phyloP scores from a whole-genome alignment of 1,140 invertebrate genomes.

The Aphaenogaster ashmeadi region DNA sequence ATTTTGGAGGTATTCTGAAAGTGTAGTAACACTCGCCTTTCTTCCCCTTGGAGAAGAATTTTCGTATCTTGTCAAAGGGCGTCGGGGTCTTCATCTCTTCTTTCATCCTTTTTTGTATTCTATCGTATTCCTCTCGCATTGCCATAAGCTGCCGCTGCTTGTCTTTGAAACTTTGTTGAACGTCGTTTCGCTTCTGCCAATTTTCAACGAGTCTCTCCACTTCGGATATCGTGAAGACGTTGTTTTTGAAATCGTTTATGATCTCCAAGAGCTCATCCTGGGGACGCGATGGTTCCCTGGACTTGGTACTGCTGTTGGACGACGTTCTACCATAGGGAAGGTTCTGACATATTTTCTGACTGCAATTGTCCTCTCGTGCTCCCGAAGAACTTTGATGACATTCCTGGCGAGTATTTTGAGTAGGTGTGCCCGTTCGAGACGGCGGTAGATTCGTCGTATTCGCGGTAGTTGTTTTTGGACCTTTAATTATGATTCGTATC shows the following conservation, averaged over 20 bases:
- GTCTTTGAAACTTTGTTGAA: conserved; percentile 94
- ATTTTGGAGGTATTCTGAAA: background rate
- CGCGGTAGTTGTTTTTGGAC: conserved; percentile 57
- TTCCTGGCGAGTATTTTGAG: conserved; percentile 67
- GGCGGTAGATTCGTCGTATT: conserved; percentile 49
- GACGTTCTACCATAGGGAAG: conserved; percentile 67
- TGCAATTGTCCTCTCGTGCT: conserved; percentile 76
- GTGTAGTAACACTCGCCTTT: conserved; percentile 83
- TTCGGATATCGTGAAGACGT: conserved; percentile 94
- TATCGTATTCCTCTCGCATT: conserved; percentile 93
- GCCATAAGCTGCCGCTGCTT: conserved; percentile 93
- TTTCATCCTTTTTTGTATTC: conserved; percentile 92
- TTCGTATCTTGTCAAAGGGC: conserved; percentile 92
- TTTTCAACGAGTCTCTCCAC: conserved; percentile 94
- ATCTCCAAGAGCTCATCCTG: conserved; percentile 95
- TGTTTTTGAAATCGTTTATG: conserved; percentile 96
- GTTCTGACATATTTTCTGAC: conserved; percentile 52
- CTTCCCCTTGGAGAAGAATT: conserved; percentile 91
- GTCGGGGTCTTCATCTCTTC: conserved; percentile 91
- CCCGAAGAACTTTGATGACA: conserved; percentile 43
- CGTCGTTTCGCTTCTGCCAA: conserved; percentile 95
- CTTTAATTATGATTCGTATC: conserved; percentile 46
- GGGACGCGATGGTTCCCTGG: conserved; percentile 80
- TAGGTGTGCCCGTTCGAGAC: conserved; percentile 69
- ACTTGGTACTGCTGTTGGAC: conserved; percentile 75